Evolutionary conservation across 2,797 vertebrate genomes (phyloP).

Genomic region (Salarias fasciatus): DNA sequence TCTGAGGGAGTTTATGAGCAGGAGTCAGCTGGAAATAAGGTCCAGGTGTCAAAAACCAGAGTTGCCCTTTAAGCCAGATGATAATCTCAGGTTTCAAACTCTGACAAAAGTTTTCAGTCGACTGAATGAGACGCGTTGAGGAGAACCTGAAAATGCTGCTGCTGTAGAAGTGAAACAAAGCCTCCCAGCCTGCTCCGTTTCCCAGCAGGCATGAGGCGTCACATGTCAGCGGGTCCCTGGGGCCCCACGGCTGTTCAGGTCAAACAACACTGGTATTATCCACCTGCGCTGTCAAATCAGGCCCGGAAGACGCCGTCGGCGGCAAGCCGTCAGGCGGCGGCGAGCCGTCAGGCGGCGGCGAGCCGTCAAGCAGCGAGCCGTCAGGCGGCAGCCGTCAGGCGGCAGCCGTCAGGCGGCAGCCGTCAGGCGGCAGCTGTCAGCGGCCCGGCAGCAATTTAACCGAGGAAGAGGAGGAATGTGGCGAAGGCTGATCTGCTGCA

Average conservation of each 20-base stretch:
- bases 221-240: constrained; percentile 25
- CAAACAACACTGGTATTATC: constrained; percentile 22
- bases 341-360: too few species aligned
- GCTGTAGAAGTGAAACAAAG: not conserved
- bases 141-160: too few species aligned
- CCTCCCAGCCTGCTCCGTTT: too few species aligned
- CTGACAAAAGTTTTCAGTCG: too few species aligned
- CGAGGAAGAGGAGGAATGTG: constrained; percentile 30
- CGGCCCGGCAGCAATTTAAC: constrained; percentile 25
- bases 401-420: constrained; percentile 51
- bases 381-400: constrained; percentile 58
- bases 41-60: too few species aligned
- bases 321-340: constrained; percentile 59
- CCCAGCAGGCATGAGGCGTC: not conserved
- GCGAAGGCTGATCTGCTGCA: too few species aligned
- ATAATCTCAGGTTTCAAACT: too few species aligned
- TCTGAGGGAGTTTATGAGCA: too few species aligned
- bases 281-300: constrained; percentile 23
- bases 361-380: too few species aligned
- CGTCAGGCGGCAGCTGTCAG: constrained; percentile 59
- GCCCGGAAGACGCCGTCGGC: constrained; percentile 19
- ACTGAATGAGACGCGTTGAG: too few species aligned
- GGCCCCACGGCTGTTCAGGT: constrained; percentile 21
- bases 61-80: too few species aligned
- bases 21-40: too few species aligned